Evolutionary conservation across 2,797 vertebrate genomes (phyloP), one percentile per base, ranked within the genome.

Genomic region (Dendrocincla fuliginosa): DNA sequence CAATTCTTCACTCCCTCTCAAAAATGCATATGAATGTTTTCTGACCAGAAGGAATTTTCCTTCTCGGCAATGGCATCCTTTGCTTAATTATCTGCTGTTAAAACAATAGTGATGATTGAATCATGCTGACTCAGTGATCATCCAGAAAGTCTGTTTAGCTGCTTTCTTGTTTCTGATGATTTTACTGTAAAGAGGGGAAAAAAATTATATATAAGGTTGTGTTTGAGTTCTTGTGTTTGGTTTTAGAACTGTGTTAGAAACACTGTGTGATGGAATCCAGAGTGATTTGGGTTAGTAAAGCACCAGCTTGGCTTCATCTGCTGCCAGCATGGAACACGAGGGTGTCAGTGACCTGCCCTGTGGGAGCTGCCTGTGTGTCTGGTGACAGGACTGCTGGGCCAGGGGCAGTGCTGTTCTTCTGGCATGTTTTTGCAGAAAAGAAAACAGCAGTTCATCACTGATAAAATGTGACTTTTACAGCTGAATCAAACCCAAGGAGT

Each of bases 241-340:
- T 41, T 97, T 95, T 87, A 42, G 55, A 73, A 78, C 20, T 42
- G 50, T 16, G n/a, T 59, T 79, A 69, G 63, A 30, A 95, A 56
- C 82, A 74, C 5, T n/a, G 9, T 27, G 4, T 44, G 61, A 57
- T 57, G 30, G 25, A n/a, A 61, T 39, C 39, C 41, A 63, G 25
- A 90, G 28, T 73, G 25, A 19, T 44, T 50, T 39, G 53, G 39
- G 20, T 80, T 81, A 8, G 7, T 73, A 49, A 77, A 87, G 47
- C 15, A 61, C 57, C 64, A 84, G 1, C 11, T 75, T 73, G 37
- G 24, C 37, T 71, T 84, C 35, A 25, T 75, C 10, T 73, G 25
- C 46, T 77, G 50, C 37, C 24, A 39, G 3, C 3, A 0, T 30
- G 46, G 30, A 7, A 28, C 33, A 25, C 71, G 8, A 18, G 47